A percentile compares a stretch with the other conserved stretches of the same genome.
Evolutionary conservation across 2,888 invertebrate genomes (phyloP).

Genomic region (Metalampra italica): DNA sequence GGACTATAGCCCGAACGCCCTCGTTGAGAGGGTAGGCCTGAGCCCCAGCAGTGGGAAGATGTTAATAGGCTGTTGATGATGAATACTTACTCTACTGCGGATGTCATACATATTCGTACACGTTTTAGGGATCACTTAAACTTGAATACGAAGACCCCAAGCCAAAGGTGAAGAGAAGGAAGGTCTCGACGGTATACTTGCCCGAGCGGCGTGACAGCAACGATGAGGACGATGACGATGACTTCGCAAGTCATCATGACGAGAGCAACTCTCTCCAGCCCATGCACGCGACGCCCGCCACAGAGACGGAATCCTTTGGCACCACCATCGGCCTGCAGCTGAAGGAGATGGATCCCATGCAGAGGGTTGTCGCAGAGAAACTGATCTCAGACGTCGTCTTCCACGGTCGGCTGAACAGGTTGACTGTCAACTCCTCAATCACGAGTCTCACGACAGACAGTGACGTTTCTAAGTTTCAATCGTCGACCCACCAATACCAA

Average conservation of each 20-base stretch:
- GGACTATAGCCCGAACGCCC: no score
- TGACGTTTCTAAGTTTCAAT: background rate
- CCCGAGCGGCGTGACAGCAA: background rate
- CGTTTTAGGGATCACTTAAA: background rate
- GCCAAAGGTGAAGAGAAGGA: background rate
- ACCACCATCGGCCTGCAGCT: conserved; percentile 12
- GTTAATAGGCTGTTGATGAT: no score
- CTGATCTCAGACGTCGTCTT: conserved; percentile 21
- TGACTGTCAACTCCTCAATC: conserved; percentile 11
- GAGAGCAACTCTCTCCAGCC: background rate
- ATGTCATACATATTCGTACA: no score
- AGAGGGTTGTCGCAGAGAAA: conserved; percentile 20
- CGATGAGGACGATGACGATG: background rate
- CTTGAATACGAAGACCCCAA: background rate
- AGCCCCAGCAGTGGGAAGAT: no score
- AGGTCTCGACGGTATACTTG: background rate
- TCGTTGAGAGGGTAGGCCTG: no score
- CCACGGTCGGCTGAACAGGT: conserved; percentile 15
- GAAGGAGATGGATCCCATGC: conserved; percentile 7
- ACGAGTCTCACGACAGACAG: background rate
- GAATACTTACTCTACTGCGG: no score
- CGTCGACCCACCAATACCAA: no score
- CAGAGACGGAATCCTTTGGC: conserved; percentile 11
- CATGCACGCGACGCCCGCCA: background rate
- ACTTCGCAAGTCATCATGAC: background rate